Percentiles rank a stretch among this genome's conserved stretches.
phyloP scores from a whole-genome alignment of 2,113 vertebrate species.

The Chaenogobius annularis region DNA sequence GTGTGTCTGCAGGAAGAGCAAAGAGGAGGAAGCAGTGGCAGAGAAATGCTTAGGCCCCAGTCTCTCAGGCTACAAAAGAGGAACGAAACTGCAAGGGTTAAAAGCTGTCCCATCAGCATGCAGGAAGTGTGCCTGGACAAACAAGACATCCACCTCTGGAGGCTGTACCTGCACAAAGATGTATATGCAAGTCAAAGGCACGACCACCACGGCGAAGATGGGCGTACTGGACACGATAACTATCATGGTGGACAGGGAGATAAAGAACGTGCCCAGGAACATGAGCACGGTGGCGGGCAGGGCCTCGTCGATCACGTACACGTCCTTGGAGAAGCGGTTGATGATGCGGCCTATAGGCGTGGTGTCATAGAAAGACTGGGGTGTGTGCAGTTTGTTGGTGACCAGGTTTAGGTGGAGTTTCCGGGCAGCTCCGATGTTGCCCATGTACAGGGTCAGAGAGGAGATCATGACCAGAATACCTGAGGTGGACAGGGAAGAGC shows the following conservation, averaged over 20 bases:
- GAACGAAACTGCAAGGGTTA: slow-evolving; percentile 22
- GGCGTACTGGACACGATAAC: slow-evolving; percentile 88
- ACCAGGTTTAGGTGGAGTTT: slow-evolving; percentile 84
- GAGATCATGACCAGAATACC: slow-evolving; percentile 86
- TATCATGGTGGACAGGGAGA: slow-evolving; percentile 85
- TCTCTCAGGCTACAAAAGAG: slow-evolving; percentile 34
- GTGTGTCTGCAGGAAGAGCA: slow-evolving; percentile 46
- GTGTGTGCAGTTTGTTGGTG: slow-evolving; percentile 88
- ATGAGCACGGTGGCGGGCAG: slow-evolving; percentile 85
- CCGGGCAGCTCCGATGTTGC: slow-evolving; percentile 83
- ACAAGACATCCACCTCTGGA: slow-evolving; percentile 1
- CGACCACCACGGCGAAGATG: slow-evolving; percentile 83
- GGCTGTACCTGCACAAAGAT: slow-evolving; percentile 87
- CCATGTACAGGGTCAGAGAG: slow-evolving; percentile 85
- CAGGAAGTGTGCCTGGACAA: slow-evolving; percentile 4
- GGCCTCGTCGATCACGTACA: slow-evolving; percentile 88
- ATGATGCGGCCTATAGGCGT: slow-evolving; percentile 92
- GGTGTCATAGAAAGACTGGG: slow-evolving; percentile 95
- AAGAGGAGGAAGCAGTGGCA: slow-evolving; percentile 21
- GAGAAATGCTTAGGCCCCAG: slow-evolving; percentile 4
- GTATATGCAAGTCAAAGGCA: slow-evolving; percentile 85
- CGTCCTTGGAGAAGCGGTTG: slow-evolving; percentile 97
- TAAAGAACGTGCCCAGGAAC: slow-evolving; percentile 85
- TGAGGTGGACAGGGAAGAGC: slow-evolving; percentile 43
- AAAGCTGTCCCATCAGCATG: slow-evolving; percentile 11